A percentile compares a stretch with the other conserved stretches of the same genome.
These are phyloP conservation scores for Pelvicachromis taeniatus DNA, from an alignment of 2,113 vertebrate species.

Conservation along the genomic window DNA sequence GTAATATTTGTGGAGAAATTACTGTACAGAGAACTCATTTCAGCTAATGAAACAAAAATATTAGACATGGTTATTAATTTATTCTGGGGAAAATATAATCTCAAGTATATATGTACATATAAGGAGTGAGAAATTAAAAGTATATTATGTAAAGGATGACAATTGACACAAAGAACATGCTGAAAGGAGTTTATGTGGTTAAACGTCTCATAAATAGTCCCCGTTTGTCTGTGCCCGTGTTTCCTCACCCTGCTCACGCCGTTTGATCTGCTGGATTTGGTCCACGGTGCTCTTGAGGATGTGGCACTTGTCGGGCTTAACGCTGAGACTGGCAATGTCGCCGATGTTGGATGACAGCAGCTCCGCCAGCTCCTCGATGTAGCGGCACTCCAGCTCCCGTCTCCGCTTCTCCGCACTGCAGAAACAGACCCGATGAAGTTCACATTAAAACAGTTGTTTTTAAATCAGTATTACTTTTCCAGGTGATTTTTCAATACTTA, in stretches of 20 bases:
- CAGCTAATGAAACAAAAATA: too few species aligned
- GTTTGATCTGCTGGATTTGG: slow-evolving; percentile 95
- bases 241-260: slow-evolving; percentile 84
- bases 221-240: not conserved
- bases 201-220: not conserved
- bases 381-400: slow-evolving; percentile 91
- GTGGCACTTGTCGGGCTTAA: slow-evolving; percentile 95
- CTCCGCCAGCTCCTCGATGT: slow-evolving; percentile 92
- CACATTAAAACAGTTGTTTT: not conserved
- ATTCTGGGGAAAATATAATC: too few species aligned
- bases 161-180: not conserved
- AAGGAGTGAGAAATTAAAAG: too few species aligned
- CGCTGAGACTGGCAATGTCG: slow-evolving; percentile 87
- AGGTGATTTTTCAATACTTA: not conserved
- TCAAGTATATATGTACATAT: too few species aligned
- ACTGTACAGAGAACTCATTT: not conserved
- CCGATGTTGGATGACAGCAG: slow-evolving; percentile 90
- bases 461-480: not conserved
- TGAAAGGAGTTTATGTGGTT: not conserved
- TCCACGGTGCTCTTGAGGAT: slow-evolving; percentile 91
- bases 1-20: not conserved
- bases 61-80: too few species aligned
- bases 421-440: not conserved
- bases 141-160: too few species aligned
- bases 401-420: slow-evolving; percentile 87